Percentiles rank a stretch among this genome's conserved stretches.
These are phyloP conservation scores for Fabriciana adippe DNA, from an alignment of 2,888 invertebrate species.

Conservation along the genomic window DNA sequence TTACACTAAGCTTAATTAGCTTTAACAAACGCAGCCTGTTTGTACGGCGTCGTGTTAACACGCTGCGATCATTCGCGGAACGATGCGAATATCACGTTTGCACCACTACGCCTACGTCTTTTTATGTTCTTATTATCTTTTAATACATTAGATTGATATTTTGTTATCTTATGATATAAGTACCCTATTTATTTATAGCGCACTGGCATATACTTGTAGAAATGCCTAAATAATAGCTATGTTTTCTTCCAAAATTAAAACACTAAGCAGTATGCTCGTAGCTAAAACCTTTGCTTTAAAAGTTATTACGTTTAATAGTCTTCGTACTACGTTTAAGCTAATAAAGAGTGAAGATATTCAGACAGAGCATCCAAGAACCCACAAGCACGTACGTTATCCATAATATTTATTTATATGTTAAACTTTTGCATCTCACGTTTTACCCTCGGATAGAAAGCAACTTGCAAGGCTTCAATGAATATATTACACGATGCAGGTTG, in stretches of 20 bases:
- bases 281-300: too few species aligned
- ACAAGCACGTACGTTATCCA: constrained; percentile 38
- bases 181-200: neutral
- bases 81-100: constrained; percentile 35
- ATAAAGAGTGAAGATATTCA: constrained; percentile 24
- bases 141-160: too few species aligned
- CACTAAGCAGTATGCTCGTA: too few species aligned
- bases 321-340: constrained; percentile 19
- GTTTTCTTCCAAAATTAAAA: neutral
- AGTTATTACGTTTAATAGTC: neutral
- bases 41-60: constrained; percentile 51
- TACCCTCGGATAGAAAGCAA: constrained; percentile 49
- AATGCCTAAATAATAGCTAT: neutral
- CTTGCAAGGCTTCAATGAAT: constrained; percentile 69
- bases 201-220: too few species aligned
- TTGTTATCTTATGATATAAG: neutral
- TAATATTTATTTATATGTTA: constrained; percentile 50
- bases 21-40: constrained; percentile 58
- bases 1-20: constrained; percentile 61
- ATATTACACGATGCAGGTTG: constrained; percentile 61
- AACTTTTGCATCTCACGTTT: constrained; percentile 58
- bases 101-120: constrained; percentile 30
- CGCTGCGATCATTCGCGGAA: constrained; percentile 53
- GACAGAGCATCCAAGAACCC: constrained; percentile 22
- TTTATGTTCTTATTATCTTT: neutral